These are phyloP conservation scores for Aptenodytes patagonicus DNA, from an alignment of 2,113 vertebrate genomes.

Conservation along the genomic window DNA sequence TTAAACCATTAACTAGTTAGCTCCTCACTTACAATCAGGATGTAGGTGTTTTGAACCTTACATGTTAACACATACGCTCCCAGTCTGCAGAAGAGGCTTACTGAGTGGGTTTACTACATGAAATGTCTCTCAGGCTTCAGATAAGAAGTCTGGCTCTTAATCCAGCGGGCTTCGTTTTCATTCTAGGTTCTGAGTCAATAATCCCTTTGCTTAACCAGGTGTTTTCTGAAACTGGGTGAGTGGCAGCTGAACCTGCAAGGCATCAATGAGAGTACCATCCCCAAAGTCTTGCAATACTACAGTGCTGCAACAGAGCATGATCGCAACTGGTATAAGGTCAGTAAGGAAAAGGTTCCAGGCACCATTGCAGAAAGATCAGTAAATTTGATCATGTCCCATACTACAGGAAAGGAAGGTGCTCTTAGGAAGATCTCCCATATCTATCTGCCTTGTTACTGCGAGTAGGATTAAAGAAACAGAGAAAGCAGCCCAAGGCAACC, in stretches of 20 bases:
- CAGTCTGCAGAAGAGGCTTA: neutral
- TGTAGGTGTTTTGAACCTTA: neutral
- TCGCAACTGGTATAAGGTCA: slow-evolving; percentile 98
- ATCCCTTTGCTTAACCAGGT: slow-evolving; percentile 75
- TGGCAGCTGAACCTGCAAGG: slow-evolving; percentile 98
- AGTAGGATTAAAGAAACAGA: neutral
- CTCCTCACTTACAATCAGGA: neutral
- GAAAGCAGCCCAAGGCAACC: neutral
- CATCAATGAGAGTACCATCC: slow-evolving; percentile 98
- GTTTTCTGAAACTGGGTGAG: slow-evolving; percentile 96
- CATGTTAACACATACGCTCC: neutral
- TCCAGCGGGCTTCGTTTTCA: neutral
- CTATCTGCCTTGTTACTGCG: neutral
- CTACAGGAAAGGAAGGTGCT: neutral
- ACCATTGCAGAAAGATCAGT: neutral
- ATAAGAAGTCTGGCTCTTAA: neutral
- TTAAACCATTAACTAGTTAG: neutral
- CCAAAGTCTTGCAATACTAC: slow-evolving; percentile 96
- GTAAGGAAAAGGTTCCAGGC: neutral
- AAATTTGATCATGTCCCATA: neutral
- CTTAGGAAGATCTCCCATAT: neutral
- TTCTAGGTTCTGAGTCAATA: neutral
- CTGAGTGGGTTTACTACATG: neutral
- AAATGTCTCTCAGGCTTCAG: neutral
- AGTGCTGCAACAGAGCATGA: slow-evolving; percentile 96